Conservation (phyloP, 2,888 invertebrate species). For the Ochropleura leucogaster region DNA sequence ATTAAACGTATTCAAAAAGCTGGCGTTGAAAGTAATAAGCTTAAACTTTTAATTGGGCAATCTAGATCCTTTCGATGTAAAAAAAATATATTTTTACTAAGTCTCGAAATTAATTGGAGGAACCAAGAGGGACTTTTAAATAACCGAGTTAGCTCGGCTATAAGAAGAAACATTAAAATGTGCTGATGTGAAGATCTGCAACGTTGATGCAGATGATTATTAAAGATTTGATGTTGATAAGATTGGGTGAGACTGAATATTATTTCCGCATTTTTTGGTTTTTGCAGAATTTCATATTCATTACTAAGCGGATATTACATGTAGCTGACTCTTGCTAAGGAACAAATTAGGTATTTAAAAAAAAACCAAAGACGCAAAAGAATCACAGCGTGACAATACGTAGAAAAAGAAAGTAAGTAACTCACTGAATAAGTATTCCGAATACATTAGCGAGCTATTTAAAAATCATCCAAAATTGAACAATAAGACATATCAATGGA, state of each 20-base stretch:
- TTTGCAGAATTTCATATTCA: neutral
- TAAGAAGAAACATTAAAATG: conserved; percentile 54
- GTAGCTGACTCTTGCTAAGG: neutral
- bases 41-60: conserved; percentile 79
- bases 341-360: neutral
- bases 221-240: conserved; percentile 24
- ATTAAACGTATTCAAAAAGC: conserved; percentile 76
- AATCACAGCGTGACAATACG: conserved; percentile 24
- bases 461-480: conserved; percentile 71
- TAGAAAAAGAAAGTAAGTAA: conserved; percentile 39
- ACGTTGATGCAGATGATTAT: conserved; percentile 39
- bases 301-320: neutral
- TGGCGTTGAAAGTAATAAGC: conserved; percentile 72
- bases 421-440: conserved; percentile 53
- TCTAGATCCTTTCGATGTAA: conserved; percentile 68
- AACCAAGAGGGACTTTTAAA: conserved; percentile 63
- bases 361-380: conserved; percentile 15
- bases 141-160: conserved; percentile 57
- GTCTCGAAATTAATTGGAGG: conserved; percentile 66
- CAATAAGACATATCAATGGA: conserved; percentile 75
- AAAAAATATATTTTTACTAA: conserved; percentile 66
- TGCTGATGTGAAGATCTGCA: conserved; percentile 53
- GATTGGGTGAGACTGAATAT: conserved; percentile 14
- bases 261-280: neutral
- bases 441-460: conserved; percentile 59